Evolutionary conservation across 2,797 vertebrate genomes (phyloP).

Genomic region (Malurus leucopterus): DNA sequence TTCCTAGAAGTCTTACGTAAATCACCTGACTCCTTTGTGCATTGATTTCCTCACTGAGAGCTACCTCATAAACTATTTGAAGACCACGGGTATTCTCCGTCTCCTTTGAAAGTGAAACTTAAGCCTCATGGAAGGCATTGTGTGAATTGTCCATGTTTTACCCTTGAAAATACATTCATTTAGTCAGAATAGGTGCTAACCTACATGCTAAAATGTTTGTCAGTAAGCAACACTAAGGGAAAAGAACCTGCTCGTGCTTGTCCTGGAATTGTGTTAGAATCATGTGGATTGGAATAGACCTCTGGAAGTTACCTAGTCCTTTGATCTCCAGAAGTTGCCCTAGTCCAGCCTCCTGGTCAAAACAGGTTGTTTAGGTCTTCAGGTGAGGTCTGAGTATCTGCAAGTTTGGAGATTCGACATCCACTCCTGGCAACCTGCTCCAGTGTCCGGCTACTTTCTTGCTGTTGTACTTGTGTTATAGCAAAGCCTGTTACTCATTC

Average conservation of each 20-base stretch:
- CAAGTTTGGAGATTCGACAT: background rate
- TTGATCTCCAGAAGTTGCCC: background rate
- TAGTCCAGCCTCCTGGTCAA: background rate
- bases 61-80: background rate
- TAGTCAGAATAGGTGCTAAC: background rate
- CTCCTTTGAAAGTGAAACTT: background rate
- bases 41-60: accelerated
- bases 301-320: background rate
- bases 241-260: background rate
- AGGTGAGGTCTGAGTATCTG: background rate
- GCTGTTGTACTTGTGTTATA: background rate
- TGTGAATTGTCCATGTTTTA: background rate
- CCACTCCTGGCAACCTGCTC: background rate
- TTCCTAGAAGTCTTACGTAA: background rate
- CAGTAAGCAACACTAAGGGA: background rate
- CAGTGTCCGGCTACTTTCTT: background rate
- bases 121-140: background rate
- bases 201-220: background rate
- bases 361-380: background rate
- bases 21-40: background rate
- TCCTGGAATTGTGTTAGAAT: background rate
- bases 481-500: background rate
- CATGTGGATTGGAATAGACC: accelerated
- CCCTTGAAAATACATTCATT: background rate
- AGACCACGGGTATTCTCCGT: background rate